Conservation (phyloP, 2,113 vertebrate genomes). For the Pongo abelii region DNA sequence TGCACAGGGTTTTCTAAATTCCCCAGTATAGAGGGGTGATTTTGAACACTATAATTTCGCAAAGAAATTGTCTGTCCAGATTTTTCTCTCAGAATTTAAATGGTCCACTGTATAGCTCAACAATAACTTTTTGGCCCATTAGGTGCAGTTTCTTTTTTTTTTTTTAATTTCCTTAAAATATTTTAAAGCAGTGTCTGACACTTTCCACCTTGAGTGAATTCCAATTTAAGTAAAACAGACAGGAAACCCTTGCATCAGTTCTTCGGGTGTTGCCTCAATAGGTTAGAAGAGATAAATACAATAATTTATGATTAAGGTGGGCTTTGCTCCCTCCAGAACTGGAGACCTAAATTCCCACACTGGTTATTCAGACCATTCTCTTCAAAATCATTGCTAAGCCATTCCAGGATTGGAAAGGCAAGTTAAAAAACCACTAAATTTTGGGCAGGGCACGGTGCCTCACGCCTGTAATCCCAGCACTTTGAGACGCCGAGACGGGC, state of each 20-base stretch:
- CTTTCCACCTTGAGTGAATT: not conserved
- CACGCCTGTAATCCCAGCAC: no score
- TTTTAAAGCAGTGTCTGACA: not conserved
- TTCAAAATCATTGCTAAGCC: not conserved
- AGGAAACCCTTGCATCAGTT: not conserved
- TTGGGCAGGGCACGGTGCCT: rapidly evolving
- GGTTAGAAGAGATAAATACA: not conserved
- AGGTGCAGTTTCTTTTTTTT: not conserved
- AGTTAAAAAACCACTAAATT: not conserved
- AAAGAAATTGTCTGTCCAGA: not conserved
- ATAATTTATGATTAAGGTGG: not conserved
- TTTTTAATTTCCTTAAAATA: not conserved
- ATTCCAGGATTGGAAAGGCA: not conserved
- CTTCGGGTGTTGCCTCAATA: not conserved
- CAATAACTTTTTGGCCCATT: not conserved
- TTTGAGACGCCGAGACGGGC: no score
- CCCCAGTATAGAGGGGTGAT: not conserved
- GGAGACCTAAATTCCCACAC: not conserved
- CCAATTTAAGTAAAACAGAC: not conserved
- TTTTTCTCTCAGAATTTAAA: not conserved
- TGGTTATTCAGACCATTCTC: not conserved
- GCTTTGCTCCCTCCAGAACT: not conserved
- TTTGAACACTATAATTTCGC: not conserved
- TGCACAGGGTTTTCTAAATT: not conserved
- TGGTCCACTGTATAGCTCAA: not conserved